Conservation (phyloP, 2,797 vertebrate species). For the Sebastes trivittatus region DNA sequence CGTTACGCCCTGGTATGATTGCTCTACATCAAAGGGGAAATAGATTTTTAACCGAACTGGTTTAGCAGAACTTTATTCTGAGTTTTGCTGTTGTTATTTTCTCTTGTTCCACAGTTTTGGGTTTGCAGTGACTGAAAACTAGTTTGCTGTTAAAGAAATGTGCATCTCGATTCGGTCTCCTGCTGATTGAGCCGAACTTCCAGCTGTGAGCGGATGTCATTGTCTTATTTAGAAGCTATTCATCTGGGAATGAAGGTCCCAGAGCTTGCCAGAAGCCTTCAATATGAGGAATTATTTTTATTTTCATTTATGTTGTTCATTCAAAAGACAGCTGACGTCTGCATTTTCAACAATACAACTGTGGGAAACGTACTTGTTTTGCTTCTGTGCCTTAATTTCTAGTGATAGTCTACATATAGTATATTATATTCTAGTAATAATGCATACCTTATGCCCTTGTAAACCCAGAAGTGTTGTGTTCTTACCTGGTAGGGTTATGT, state of each 20-base stretch:
- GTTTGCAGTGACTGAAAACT: slow-evolving; percentile 21
- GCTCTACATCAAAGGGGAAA: background rate
- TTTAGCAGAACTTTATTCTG: background rate
- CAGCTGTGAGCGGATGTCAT: slow-evolving; percentile 48
- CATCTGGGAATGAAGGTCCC: slow-evolving; percentile 38
- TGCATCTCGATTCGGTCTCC: slow-evolving; percentile 25
- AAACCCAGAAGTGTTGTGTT: background rate
- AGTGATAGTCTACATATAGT: background rate
- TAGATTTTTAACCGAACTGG: background rate
- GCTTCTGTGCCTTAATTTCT: background rate
- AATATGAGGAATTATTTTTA: slow-evolving; percentile 9
- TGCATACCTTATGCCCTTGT: background rate
- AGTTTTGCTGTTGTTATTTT: background rate
- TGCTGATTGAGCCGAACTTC: slow-evolving; percentile 51
- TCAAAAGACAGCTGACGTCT: slow-evolving; percentile 23
- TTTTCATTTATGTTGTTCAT: slow-evolving; percentile 15
- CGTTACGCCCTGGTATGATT: background rate
- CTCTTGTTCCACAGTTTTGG: background rate
- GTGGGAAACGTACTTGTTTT: background rate
- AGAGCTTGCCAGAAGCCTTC: slow-evolving; percentile 30
- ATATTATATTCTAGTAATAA: background rate
- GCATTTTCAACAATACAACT: background rate
- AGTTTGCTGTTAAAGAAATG: slow-evolving; percentile 25
- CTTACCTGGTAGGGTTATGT: background rate
- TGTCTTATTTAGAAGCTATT: slow-evolving; percentile 45